Base-by-base conservation (phyloP, 2,113 vertebrate species). In the Calyptommatus sinebrachiatus region DNA sequence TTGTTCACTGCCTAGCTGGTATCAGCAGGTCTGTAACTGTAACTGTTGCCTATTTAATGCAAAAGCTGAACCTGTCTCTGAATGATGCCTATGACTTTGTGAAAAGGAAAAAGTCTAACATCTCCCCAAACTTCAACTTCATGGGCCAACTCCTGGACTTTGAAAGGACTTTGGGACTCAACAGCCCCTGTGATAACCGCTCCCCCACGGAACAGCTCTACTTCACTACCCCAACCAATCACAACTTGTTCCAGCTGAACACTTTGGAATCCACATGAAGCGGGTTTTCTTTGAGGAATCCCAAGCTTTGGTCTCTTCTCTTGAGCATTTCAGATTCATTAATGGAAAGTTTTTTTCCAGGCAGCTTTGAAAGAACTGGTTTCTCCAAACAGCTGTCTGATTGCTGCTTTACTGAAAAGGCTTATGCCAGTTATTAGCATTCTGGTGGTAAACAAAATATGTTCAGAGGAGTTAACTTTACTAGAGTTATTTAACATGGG, bases 121-220 rank as follows among this genome's bases (percentile, higher is more conserved):
- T 99, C 93, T 99, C 98, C 1, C 98, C 98, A 20, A 99, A 99
- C 90, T 99, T 99, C 93, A 99, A 99, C 94, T 99, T 99, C 92
- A 99, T 99, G 98, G 98, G 98, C 86, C 98, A 99, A 77, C 97
- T 99, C 45, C 94, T 99, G 94, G 98, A 99, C 95, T 99, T 99
- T 80, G 98, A 99, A 94, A 95, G 98, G 92, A 99, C 98, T 86
- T 97, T 99, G 93, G 98, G 97, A 84, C 96, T 99, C 62, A 98
- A 96, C 93, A 99, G 98, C 91, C 98, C 98, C 0, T 99, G 98
- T 0, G 98, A 99, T 91, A 98, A 97, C 97, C 97, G 91, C 57
- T 91, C 97, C 0, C 94, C 97, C 78, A 94, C 93, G 1, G 97
- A 98, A 84, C 97, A 98, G 94, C 96, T 99, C 83, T 99, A 99